Percentiles rank a stretch among this genome's conserved stretches.
phyloP scores from a whole-genome alignment of 2,113 vertebrate species.

The Mormoops blainvillei region DNA sequence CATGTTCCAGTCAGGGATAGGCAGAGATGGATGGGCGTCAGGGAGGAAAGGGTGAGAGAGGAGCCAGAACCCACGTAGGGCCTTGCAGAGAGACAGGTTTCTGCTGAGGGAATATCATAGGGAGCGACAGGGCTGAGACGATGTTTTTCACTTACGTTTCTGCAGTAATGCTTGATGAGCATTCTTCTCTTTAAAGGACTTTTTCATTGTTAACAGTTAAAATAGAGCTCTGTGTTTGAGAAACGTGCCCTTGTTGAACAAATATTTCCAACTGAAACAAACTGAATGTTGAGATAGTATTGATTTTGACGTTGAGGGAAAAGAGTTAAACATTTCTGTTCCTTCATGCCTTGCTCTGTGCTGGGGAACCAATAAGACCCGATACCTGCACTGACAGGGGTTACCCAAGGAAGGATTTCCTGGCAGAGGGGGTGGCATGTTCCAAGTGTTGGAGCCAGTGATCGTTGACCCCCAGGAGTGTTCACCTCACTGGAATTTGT shows the following conservation, averaged over 20 bases:
- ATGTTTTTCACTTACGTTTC: background rate
- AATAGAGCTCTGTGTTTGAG: background rate
- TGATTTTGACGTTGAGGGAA: slow-evolving; percentile 30
- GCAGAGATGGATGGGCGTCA: background rate
- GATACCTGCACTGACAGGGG: background rate
- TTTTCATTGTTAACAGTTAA: background rate
- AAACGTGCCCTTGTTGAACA: slow-evolving; percentile 11
- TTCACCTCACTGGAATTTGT: background rate
- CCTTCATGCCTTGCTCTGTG: background rate
- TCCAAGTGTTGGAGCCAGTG: background rate
- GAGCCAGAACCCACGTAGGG: background rate
- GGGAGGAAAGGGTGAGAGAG: background rate
- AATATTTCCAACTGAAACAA: slow-evolving; percentile 52
- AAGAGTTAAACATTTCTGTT: background rate
- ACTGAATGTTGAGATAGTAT: slow-evolving; percentile 27
- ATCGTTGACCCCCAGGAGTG: background rate
- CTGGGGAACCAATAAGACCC: background rate
- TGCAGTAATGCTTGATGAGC: background rate
- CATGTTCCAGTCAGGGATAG: background rate
- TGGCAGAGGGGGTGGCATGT: background rate
- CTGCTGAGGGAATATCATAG: background rate
- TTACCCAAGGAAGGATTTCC: background rate
- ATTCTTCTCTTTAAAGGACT: background rate
- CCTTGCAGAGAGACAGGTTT: background rate
- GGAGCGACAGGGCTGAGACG: background rate